Conservation (phyloP, 2,888 invertebrate genomes). For the Scaptomyza parva region DNA sequence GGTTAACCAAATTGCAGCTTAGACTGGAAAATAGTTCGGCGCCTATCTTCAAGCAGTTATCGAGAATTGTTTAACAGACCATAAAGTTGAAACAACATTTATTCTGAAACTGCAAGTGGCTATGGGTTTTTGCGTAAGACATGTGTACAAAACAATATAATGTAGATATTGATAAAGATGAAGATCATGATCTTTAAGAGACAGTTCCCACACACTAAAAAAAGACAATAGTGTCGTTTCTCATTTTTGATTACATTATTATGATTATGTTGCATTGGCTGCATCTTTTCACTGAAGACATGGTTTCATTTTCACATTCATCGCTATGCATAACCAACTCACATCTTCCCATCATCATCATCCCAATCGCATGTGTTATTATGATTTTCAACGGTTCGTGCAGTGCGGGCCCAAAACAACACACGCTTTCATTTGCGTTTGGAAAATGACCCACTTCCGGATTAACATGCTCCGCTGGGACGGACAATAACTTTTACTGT, state of each 20-base stretch:
- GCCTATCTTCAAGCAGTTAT: not conserved
- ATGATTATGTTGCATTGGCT: slow-evolving; percentile 44
- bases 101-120: slow-evolving; percentile 22
- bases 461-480: slow-evolving; percentile 61
- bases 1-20: slow-evolving; percentile 1
- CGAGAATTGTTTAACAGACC: not conserved
- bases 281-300: slow-evolving; percentile 44
- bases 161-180: slow-evolving; percentile 12
- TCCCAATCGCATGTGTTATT: slow-evolving; percentile 46
- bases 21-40: not conserved
- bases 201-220: slow-evolving; percentile 49
- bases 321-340: slow-evolving; percentile 50
- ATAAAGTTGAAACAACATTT: not conserved
- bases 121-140: slow-evolving; percentile 46
- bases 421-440: slow-evolving; percentile 75
- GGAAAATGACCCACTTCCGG: slow-evolving; percentile 79
- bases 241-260: slow-evolving; percentile 64
- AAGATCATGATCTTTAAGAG: slow-evolving; percentile 20
- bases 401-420: slow-evolving; percentile 29
- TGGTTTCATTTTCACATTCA: slow-evolving; percentile 70
- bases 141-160: slow-evolving; percentile 11
- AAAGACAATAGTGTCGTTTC: slow-evolving; percentile 55
- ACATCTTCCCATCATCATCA: slow-evolving; percentile 18
- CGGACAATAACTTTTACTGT: slow-evolving; percentile 67
- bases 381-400: slow-evolving; percentile 67